These are phyloP conservation scores for Amphiprion ocellaris DNA, from an alignment of 2,113 vertebrate genomes.

Conservation along the genomic window DNA sequence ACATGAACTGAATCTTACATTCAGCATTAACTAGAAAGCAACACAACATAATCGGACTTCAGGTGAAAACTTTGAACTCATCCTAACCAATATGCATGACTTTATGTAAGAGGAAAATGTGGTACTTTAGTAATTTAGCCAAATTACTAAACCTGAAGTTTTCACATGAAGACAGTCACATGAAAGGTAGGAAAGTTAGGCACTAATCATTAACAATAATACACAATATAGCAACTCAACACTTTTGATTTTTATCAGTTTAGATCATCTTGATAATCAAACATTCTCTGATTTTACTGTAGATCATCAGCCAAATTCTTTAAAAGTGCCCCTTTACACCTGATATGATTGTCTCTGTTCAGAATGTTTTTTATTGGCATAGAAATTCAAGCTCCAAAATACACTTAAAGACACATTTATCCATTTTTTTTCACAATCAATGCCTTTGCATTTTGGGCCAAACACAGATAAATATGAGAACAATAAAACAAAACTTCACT, in stretches of 20 bases:
- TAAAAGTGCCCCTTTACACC: not conserved
- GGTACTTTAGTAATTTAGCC: no score
- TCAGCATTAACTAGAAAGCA: not conserved
- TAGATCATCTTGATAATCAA: no score
- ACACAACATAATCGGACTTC: not conserved
- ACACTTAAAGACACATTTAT: not conserved
- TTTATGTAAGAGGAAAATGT: no score
- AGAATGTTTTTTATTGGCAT: not conserved
- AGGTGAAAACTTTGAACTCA: not conserved
- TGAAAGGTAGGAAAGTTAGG: not conserved
- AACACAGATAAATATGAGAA: not conserved
- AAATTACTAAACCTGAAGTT: not conserved
- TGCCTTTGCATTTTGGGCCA: not conserved
- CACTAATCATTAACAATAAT: no score
- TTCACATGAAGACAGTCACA: constrained; percentile 15
- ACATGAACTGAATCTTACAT: not conserved
- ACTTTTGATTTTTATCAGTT: not conserved
- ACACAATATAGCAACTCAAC: not conserved
- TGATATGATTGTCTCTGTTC: not conserved
- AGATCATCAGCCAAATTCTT: not conserved
- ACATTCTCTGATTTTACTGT: no score
- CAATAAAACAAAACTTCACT: constrained; percentile 28
- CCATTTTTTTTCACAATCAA: not conserved
- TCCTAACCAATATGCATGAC: not conserved
- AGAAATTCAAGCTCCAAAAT: not conserved